Evolutionary conservation across 2,888 invertebrate genomes (phyloP).

Genomic region (Apamea epomidion): DNA sequence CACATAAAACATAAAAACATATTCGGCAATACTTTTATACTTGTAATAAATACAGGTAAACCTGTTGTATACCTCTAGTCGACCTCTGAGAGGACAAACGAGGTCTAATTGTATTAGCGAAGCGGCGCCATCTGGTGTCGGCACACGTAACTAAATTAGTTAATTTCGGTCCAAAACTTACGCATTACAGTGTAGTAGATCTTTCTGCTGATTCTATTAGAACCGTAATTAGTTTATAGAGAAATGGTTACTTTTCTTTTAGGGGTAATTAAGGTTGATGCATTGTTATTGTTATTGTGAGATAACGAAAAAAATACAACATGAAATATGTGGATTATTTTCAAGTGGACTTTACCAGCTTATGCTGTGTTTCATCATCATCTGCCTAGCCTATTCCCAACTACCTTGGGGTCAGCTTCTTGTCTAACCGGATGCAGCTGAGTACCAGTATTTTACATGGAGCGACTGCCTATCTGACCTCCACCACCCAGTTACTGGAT

Average conservation of each 20-base stretch:
- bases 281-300: neutral
- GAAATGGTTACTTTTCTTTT: constrained; percentile 1
- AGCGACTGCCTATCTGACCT: too few species aligned
- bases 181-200: constrained; percentile 27
- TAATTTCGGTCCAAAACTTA: constrained; percentile 41
- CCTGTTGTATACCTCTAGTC: constrained; percentile 17
- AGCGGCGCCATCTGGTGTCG: constrained; percentile 39
- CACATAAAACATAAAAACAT: constrained; percentile 48
- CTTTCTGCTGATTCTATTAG: constrained; percentile 51
- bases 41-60: constrained; percentile 29
- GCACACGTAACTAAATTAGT: constrained; percentile 54
- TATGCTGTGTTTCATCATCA: too few species aligned
- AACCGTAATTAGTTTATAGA: constrained; percentile 41
- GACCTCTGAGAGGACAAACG: constrained; percentile 36
- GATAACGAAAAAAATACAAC: too few species aligned
- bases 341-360: too few species aligned
- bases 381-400: too few species aligned
- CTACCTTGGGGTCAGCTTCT: too few species aligned
- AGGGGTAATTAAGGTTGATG: constrained; percentile 7
- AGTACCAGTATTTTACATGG: too few species aligned
- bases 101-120: constrained; percentile 51
- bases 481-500: too few species aligned
- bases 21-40: constrained; percentile 26
- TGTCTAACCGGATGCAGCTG: too few species aligned
- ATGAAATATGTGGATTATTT: too few species aligned